These are phyloP conservation scores for Phalacrocorax aristotelis DNA, from an alignment of 2,113 vertebrate species.

Conservation along the genomic window DNA sequence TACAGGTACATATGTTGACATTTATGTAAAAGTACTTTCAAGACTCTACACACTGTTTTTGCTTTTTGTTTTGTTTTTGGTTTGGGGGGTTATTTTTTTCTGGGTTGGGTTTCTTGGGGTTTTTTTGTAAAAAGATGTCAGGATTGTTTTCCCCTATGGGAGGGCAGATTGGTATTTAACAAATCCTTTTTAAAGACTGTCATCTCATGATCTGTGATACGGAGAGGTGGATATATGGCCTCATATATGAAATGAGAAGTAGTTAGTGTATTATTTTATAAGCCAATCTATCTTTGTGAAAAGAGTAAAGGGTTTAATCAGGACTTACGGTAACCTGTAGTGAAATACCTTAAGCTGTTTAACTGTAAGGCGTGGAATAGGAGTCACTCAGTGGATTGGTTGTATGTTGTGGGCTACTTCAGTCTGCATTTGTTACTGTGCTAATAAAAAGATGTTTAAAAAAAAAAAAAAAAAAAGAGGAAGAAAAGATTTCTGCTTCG, in stretches of 20 bases:
- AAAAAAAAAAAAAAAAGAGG: constrained; percentile 68
- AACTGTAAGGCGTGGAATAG: constrained; percentile 79
- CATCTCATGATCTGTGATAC: constrained; percentile 67
- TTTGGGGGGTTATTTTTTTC: not conserved
- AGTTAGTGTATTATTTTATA: constrained; percentile 78
- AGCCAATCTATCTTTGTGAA: constrained; percentile 72
- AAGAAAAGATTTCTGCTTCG: not conserved
- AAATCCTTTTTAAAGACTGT: constrained; percentile 71
- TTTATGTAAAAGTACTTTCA: constrained; percentile 72
- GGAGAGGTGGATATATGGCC: constrained; percentile 52
- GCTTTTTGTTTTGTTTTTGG: constrained; percentile 44
- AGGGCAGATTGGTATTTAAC: constrained; percentile 72
- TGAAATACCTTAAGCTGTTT: constrained; percentile 87
- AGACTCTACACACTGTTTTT: constrained; percentile 56
- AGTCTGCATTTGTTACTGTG: constrained; percentile 85
- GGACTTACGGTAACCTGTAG: constrained; percentile 76
- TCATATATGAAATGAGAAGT: constrained; percentile 65
- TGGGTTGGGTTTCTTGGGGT: not conserved
- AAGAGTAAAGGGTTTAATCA: constrained; percentile 72
- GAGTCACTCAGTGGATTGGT: constrained; percentile 81
- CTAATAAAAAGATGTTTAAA: constrained; percentile 84
- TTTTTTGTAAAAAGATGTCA: constrained; percentile 53
- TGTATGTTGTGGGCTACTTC: constrained; percentile 79
- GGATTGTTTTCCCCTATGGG: constrained; percentile 58
- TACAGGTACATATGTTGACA: constrained; percentile 73